These are phyloP conservation scores for Falco punctatus DNA, from an alignment of 2,113 vertebrate species.

Conservation along the genomic window DNA sequence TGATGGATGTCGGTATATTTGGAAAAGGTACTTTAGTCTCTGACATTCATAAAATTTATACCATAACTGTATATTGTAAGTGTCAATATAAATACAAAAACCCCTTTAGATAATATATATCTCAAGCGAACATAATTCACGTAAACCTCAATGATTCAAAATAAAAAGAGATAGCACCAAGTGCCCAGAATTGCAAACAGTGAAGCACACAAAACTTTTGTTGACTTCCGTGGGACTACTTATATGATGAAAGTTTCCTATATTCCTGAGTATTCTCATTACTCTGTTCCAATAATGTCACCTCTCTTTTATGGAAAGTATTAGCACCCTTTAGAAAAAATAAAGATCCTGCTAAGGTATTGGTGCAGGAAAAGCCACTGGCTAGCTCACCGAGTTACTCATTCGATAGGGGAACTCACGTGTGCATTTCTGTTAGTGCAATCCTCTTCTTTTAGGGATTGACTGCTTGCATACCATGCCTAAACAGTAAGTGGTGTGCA, in stretches of 20 bases:
- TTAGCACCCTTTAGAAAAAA: neutral
- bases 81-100: constrained; percentile 30
- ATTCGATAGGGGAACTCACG: neutral
- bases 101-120: neutral
- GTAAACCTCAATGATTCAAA: neutral
- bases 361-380: neutral
- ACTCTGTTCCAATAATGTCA: neutral
- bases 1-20: neutral
- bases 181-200: neutral
- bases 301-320: neutral
- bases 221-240: neutral
- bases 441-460: neutral
- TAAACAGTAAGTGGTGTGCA: neutral
- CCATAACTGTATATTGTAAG: neutral
- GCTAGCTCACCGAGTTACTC: neutral
- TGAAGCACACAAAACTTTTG: neutral
- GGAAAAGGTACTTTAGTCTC: neutral
- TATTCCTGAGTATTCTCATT: neutral
- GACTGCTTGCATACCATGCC: neutral
- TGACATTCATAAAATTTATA: constrained; percentile 8
- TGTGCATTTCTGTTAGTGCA: neutral
- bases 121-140: neutral
- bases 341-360: neutral
- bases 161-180: neutral
- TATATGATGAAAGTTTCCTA: neutral